Base-by-base conservation (phyloP, 2,113 vertebrate genomes). In the Formicarius rufipectus region DNA sequence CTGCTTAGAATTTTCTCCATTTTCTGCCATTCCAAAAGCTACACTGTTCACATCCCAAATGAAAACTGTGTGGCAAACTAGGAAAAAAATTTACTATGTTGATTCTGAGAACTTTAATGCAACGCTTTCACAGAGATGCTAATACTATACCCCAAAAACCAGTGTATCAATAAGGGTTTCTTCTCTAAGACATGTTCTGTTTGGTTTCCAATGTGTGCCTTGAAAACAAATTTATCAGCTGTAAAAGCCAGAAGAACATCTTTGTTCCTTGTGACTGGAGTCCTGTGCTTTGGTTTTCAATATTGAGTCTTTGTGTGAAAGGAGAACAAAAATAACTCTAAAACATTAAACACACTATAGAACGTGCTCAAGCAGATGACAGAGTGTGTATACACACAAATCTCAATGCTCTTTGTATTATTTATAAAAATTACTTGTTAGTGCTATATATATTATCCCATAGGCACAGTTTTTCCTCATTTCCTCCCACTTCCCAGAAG, bases 221-320 rank as follows among this genome's bases (percentile, higher is more conserved):
- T 93, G 88, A 96, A 94, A 98, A 80, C 94, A 97, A 97, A 97
- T 97, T 97, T 93, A 89, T 97, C 94, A 97, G 96, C 96, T 97
- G 97, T 97, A 97, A 97, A 72, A 97, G 72, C 59, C 91, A 97
- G 97, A 97, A 97, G 85, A 98, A 90, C 94, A 93, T 95, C 94
- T 97, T 96, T 97, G 97, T 97, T 97, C 91, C 93, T 58, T 82
- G 86, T 97, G 98, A 98, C 95, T 96, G 97, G 92, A 95, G 93
- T 81, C 81, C 97, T 94, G 74, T 88, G 91, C 87, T 93, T 93
- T 84, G 95, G 76, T 80, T 83, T 90, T 77, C 44, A 87, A 68
- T 89, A 88, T 21, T 92, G 95, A 97, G 95, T 79, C 91, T 95
- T 93, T 80, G 40, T 59, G 89, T 67, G 39, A 90, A 95, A 92